These are phyloP conservation scores for Machimus rusticus DNA, from an alignment of 2,888 invertebrate genomes.

Conservation along the genomic window DNA sequence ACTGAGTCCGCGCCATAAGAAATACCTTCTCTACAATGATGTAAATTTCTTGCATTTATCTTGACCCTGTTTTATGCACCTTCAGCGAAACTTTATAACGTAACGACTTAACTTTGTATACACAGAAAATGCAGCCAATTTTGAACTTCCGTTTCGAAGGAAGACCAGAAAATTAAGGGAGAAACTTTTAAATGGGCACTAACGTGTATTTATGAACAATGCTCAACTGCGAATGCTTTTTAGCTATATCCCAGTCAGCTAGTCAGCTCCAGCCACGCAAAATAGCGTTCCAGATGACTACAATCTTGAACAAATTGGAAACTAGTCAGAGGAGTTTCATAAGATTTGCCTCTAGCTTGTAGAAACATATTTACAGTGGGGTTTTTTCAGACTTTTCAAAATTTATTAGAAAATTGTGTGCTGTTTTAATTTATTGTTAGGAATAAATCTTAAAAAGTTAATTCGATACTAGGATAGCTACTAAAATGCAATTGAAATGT, in stretches of 20 bases:
- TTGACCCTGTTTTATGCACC: constrained; percentile 38
- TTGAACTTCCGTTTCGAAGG: constrained; percentile 14
- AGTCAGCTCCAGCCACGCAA: neutral
- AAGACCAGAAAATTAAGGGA: constrained; percentile 35
- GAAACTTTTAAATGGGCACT: constrained; percentile 32
- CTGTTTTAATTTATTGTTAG: neutral
- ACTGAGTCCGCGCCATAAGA: constrained; percentile 1
- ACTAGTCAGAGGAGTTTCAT: neutral
- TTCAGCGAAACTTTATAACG: constrained; percentile 32
- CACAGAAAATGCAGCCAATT: constrained; percentile 37
- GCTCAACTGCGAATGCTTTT: neutral
- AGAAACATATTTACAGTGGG: neutral
- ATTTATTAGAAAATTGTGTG: neutral
- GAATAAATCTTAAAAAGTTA: neutral
- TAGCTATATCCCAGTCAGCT: neutral
- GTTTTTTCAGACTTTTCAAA: neutral
- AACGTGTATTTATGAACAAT: constrained; percentile 30
- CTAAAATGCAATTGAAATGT: neutral
- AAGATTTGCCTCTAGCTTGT: neutral
- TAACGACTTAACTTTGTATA: constrained; percentile 36
- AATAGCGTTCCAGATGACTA: neutral
- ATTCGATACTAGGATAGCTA: neutral
- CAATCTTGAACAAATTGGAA: neutral
- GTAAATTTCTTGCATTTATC: constrained; percentile 36
- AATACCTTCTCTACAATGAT: constrained; percentile 14